Base-by-base conservation (phyloP, 2,113 vertebrate species). In the Melanocharis versteri region DNA sequence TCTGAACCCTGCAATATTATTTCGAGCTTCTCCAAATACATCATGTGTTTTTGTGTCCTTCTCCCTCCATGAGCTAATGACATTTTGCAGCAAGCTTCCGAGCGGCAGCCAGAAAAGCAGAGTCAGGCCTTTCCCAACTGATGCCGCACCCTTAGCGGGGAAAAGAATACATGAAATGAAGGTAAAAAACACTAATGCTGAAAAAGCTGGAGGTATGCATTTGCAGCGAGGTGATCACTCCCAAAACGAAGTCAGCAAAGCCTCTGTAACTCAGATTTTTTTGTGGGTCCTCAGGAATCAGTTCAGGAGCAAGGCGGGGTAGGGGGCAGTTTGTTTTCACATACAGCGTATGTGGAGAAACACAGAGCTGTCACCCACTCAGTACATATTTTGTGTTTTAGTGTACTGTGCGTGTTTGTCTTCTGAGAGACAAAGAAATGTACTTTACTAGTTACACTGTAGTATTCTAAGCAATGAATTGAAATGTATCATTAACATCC, bases 401-500 rank as follows among this genome's bases (percentile, higher is more conserved):
- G 94, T 50, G 91, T 35, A 97, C 97, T 97, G 96, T 92, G 82
- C 35, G 0, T 45, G 86, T 89, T 89, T 98, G 97, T 97, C 94
- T 96, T 94, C 73, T 35, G 7, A 47, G 73, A 91, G 87, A 98
- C 97, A 98, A 97, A 97, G 97, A 82, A 77, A 70, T 31, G 75
- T 47, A 96, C 96, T 97, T 96, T 92, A 68, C 53, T 70, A 48
- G 96, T 94, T 90, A 97, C 96, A 97, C 97, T 98, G 96, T 91
- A 94, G 96, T 90, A 88, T 96, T 97, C 97, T 91, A 93, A 94
- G 95, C 89, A 79, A 95, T 51, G 93, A 97, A 97, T 97, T 94
- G 96, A 97, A 97, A 97, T 97, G 91, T 97, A 97, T 97, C 97
- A 97, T 97, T 97, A 98, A 98, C 96, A 96, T 96, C 98, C 94